A percentile compares a stretch with the other conserved stretches of the same genome.
Evolutionary conservation across 2,797 vertebrate genomes (phyloP).

Genomic region (Tokudaia muenninki): DNA sequence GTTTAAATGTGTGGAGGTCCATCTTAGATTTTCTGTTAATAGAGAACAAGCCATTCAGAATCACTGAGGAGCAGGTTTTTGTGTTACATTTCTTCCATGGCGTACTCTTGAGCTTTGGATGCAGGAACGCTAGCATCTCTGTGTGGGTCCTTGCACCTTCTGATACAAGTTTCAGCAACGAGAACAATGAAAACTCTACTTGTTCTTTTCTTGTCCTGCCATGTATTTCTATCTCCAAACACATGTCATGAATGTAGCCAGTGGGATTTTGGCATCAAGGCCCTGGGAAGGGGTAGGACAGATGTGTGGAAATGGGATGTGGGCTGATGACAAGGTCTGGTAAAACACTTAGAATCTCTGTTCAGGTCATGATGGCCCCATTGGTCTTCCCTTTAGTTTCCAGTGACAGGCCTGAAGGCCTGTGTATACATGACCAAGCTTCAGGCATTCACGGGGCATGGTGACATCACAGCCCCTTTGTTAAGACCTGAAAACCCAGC

Average conservation of each 20-base stretch:
- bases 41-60: slow-evolving; percentile 58
- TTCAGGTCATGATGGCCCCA: slow-evolving; percentile 78
- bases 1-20: not conserved
- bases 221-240: slow-evolving; percentile 82
- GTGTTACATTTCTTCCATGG: not conserved
- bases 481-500: slow-evolving; percentile 87
- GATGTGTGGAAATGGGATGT: slow-evolving; percentile 55
- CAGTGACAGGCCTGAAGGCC: slow-evolving; percentile 83
- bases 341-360: slow-evolving; percentile 76
- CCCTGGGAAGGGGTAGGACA: slow-evolving; percentile 36
- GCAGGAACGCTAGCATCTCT: slow-evolving; percentile 2
- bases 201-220: slow-evolving; percentile 85
- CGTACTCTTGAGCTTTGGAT: not conserved
- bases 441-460: slow-evolving; percentile 87
- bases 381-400: slow-evolving; percentile 80
- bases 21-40: not conserved
- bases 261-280: slow-evolving; percentile 86
- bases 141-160: slow-evolving; percentile 71
- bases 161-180: slow-evolving; percentile 80
- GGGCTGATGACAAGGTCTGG: slow-evolving; percentile 67
- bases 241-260: slow-evolving; percentile 86
- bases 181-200: slow-evolving; percentile 76
- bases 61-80: slow-evolving; percentile 68
- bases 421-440: slow-evolving; percentile 77
- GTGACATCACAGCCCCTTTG: slow-evolving; percentile 88